phyloP scores from a whole-genome alignment of 2,113 vertebrate genomes.

The Platycercus adscitus region DNA sequence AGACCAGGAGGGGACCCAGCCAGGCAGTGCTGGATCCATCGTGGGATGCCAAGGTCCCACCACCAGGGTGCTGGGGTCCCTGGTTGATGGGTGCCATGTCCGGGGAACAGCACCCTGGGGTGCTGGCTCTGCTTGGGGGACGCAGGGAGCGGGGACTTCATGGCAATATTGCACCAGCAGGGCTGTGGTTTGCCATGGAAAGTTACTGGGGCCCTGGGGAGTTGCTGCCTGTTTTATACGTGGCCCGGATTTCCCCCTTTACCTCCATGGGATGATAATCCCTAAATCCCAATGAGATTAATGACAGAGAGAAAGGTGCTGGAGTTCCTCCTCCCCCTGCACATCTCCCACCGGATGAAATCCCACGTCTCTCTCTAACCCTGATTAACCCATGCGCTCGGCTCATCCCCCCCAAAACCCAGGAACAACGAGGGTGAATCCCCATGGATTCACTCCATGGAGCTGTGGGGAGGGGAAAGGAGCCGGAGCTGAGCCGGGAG shows the following conservation, averaged over 20 bases:
- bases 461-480: neutral
- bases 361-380: neutral
- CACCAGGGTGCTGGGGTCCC: accelerated
- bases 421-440: neutral
- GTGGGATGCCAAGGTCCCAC: too few relatives aligned
- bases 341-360: neutral
- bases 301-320: neutral
- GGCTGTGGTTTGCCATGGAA: neutral
- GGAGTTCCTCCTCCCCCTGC: neutral
- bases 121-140: neutral
- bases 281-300: slow-evolving; percentile 68
- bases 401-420: neutral
- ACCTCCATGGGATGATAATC: slow-evolving; percentile 50
- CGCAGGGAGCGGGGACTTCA: neutral
- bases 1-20: neutral
- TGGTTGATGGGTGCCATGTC: accelerated
- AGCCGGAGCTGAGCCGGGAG: accelerated
- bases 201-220: neutral
- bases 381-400: neutral
- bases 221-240: neutral
- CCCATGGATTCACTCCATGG: accelerated
- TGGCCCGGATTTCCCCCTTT: neutral
- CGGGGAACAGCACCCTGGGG: neutral
- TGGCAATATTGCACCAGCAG: neutral
- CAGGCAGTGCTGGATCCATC: neutral